phyloP scores from a whole-genome alignment of 92 coral and sea anemone genomes.

The Phenganax subtilis region DNA sequence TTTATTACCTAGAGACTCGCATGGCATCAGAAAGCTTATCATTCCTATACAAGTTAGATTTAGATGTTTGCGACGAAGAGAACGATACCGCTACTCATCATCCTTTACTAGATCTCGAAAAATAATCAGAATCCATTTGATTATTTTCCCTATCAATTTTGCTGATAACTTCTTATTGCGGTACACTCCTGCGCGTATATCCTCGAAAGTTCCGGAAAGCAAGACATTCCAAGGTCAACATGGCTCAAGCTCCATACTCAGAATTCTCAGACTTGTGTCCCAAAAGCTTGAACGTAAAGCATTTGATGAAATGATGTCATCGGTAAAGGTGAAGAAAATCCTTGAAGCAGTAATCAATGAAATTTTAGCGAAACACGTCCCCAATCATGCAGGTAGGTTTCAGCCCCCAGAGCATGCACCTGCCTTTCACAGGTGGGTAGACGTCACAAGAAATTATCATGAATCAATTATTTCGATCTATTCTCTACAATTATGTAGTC shows the following conservation, averaged over 20 bases:
- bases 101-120: not conserved
- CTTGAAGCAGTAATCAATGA: constrained; percentile 9
- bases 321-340: constrained; percentile 7
- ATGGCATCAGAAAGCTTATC: constrained; percentile 3
- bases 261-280: constrained; percentile 10
- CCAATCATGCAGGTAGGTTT: not conserved
- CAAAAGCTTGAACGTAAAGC: constrained; percentile 10
- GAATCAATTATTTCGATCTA: not conserved
- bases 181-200: not conserved
- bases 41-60: not conserved
- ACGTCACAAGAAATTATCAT: no score
- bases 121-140: not conserved
- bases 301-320: constrained; percentile 14
- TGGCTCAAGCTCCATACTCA: constrained; percentile 8
- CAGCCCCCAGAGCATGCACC: not conserved
- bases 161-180: not conserved
- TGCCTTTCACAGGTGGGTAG: not conserved
- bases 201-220: not conserved
- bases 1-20: not conserved
- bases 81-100: not conserved
- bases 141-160: constrained; percentile 13
- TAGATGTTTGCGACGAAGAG: not conserved
- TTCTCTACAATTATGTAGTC: not conserved
- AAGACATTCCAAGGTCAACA: not conserved
- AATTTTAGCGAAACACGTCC: constrained; percentile 4